Evolutionary conservation across 2,797 vertebrate species (phyloP).

Genomic region (Xerus rutilus): DNA sequence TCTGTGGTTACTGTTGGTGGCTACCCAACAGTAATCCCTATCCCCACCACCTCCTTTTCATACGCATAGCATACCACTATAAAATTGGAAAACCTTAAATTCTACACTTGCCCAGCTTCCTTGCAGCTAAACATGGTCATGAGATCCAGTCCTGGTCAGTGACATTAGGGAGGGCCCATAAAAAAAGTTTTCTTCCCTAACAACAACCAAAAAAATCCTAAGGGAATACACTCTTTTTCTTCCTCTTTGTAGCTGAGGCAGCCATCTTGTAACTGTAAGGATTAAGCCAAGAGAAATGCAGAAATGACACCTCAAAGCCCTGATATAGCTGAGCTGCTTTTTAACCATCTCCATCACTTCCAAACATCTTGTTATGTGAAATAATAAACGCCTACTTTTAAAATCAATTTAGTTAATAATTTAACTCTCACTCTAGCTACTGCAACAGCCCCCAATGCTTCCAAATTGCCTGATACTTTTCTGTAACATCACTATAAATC

Average conservation of each 20-base stretch:
- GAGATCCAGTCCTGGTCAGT: neutral
- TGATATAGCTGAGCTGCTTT: neutral
- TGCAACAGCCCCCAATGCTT: neutral
- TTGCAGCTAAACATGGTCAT: conserved; percentile 16
- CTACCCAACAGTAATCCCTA: neutral
- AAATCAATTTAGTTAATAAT: conserved; percentile 27
- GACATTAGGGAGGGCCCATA: neutral
- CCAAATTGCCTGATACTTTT: neutral
- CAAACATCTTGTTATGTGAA: conserved; percentile 33
- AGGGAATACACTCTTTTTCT: neutral
- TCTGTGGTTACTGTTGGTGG: neutral
- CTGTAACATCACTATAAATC: neutral
- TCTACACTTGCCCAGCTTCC: neutral
- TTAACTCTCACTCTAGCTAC: neutral
- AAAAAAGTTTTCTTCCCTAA: conserved; percentile 46
- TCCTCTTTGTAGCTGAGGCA: neutral
- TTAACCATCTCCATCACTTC: conserved; percentile 42
- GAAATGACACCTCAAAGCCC: conserved; percentile 7
- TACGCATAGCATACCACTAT: neutral
- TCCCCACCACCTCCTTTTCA: neutral
- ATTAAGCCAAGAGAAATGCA: conserved; percentile 20
- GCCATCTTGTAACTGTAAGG: neutral
- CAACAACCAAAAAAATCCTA: neutral
- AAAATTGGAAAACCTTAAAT: neutral
- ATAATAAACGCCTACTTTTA: neutral